These are phyloP conservation scores for Scaptomyza graminum DNA, from an alignment of 1,140 invertebrate species.

Conservation along the genomic window DNA sequence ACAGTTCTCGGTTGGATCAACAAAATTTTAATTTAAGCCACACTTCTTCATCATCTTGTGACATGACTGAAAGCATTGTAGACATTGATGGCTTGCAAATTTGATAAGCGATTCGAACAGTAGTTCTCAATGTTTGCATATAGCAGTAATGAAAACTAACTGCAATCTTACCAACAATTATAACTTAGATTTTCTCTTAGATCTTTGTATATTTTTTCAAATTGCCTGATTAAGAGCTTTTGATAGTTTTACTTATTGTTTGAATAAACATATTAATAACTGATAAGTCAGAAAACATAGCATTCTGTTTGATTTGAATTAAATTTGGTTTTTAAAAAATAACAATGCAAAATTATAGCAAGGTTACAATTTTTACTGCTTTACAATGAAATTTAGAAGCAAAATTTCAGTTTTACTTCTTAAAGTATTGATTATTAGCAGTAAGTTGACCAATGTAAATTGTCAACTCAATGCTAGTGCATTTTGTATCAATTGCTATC, in stretches of 20 bases:
- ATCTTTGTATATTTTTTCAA: neutral
- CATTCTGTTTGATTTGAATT: neutral
- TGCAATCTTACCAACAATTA: neutral
- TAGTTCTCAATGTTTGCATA: neutral
- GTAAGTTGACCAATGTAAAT: neutral
- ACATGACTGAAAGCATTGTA: neutral
- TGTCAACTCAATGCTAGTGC: too few species aligned
- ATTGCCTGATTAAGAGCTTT: too few species aligned
- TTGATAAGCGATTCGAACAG: neutral
- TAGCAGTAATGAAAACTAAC: conserved; percentile 1
- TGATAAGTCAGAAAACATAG: neutral
- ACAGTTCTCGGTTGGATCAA: conserved; percentile 11
- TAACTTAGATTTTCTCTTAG: neutral
- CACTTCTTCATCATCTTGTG: conserved; percentile 32
- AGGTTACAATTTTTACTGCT: too few species aligned
- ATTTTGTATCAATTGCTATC: neutral
- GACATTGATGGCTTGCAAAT: conserved; percentile 18
- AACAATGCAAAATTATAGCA: too few species aligned
- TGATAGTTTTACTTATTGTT: too few species aligned
- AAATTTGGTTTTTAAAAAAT: neutral
- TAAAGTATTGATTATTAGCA: neutral
- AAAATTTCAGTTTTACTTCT: neutral
- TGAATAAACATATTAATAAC: too few species aligned
- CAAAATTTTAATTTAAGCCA: conserved; percentile 36
- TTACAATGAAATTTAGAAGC: neutral